Conservation (phyloP, 2,888 invertebrate genomes). For the Lepidochitona cinerea region DNA sequence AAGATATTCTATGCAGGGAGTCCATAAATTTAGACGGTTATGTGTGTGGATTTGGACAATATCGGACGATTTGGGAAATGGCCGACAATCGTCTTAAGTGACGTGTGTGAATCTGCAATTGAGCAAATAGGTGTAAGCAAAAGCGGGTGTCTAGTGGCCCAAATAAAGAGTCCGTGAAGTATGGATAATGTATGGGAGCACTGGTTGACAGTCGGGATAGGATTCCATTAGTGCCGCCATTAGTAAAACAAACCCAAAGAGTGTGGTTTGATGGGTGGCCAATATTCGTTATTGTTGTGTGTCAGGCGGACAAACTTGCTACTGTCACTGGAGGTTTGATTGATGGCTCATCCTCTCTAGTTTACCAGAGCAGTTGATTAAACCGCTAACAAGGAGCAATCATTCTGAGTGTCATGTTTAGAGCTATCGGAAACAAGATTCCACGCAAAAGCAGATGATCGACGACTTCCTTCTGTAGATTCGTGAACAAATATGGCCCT, state of each 20-base stretch:
- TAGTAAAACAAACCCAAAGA: background rate
- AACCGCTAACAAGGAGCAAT: conserved; percentile 5
- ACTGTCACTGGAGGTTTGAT: background rate
- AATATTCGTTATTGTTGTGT: conserved; percentile 1
- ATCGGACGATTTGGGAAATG: too few relatives aligned
- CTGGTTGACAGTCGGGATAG: background rate
- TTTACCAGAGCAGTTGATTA: background rate
- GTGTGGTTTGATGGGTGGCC: background rate
- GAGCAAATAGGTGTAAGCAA: conserved; percentile 1
- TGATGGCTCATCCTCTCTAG: background rate
- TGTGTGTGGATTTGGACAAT: too few relatives aligned
- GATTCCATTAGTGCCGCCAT: background rate
- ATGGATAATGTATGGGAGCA: background rate
- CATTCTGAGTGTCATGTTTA: conserved; percentile 3
- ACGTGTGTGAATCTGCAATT: background rate
- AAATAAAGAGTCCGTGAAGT: background rate
- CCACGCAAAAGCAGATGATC: background rate
- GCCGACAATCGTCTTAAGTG: background rate
- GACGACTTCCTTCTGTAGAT: too few relatives aligned
- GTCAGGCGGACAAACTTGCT: background rate
- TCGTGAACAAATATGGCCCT: too few relatives aligned
- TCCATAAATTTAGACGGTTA: too few relatives aligned
- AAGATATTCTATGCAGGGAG: too few relatives aligned
- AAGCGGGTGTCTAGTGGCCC: background rate
- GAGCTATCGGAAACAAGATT: background rate